Conservation (phyloP, 2,797 vertebrate genomes). For the Vireo griseus region DNA sequence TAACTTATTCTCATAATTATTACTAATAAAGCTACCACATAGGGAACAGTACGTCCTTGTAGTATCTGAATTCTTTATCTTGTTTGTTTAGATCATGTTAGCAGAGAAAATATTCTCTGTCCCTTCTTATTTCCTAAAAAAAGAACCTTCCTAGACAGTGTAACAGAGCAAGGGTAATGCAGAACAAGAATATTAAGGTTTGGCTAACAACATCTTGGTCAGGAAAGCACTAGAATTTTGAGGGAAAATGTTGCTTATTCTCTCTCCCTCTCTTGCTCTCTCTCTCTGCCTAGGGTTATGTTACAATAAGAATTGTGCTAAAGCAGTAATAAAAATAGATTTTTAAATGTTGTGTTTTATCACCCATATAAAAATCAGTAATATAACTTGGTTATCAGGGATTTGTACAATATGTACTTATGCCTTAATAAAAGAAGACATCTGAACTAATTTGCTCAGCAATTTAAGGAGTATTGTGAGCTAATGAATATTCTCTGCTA, state of each 20-base stretch:
- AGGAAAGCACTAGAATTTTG: background rate
- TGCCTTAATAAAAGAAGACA: background rate
- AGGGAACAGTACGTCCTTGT: background rate
- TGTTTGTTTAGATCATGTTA: constrained; percentile 27
- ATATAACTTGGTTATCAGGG: background rate
- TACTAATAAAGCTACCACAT: background rate
- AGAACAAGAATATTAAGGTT: background rate
- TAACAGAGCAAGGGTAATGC: background rate
- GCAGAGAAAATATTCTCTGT: background rate
- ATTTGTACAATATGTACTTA: background rate
- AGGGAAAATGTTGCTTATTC: background rate
- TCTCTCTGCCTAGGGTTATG: background rate
- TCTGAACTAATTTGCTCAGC: background rate
- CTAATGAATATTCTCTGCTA: background rate
- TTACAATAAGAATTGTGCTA: background rate
- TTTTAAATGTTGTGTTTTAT: background rate
- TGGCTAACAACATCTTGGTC: background rate
- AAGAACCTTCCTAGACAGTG: background rate
- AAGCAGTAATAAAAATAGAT: background rate
- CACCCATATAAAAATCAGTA: background rate
- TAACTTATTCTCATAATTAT: constrained; percentile 10
- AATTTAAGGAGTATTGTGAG: background rate
- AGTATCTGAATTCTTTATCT: constrained; percentile 16
- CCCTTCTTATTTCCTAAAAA: background rate
- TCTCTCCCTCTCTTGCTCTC: background rate